Percentiles rank a stretch among this genome's conserved stretches.
These are phyloP conservation scores for Margaritifera margaritifera DNA, from an alignment of 2,888 invertebrate genomes.

Conservation along the genomic window DNA sequence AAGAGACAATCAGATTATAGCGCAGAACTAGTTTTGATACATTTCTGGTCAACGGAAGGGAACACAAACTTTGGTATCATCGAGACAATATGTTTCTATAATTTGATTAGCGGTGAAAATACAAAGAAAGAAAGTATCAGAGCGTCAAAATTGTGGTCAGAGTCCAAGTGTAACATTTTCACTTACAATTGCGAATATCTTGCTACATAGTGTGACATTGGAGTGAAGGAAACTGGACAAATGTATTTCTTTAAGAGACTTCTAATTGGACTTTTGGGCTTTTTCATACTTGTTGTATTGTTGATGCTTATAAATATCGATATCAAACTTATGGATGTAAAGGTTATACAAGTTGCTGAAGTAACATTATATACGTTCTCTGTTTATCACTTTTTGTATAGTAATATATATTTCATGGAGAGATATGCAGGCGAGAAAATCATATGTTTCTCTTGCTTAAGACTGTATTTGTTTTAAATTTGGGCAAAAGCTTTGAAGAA, in stretches of 20 bases:
- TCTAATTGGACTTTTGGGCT: too few relatives aligned
- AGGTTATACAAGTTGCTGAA: too few relatives aligned
- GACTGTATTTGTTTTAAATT: too few relatives aligned
- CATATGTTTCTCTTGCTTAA: too few relatives aligned
- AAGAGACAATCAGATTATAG: background rate
- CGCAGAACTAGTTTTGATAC: constrained; percentile 4
- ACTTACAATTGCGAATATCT: constrained; percentile 9
- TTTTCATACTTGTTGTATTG: too few relatives aligned
- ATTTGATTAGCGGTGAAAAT: background rate
- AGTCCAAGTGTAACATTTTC: background rate
- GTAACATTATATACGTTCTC: too few relatives aligned
- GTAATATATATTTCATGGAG: too few relatives aligned
- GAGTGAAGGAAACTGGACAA: constrained; percentile 1
- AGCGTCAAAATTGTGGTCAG: background rate
- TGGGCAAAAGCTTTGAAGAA: too few relatives aligned
- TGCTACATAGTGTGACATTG: constrained; percentile 5
- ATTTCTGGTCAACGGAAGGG: background rate
- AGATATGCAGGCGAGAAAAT: too few relatives aligned
- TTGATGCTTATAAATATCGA: too few relatives aligned
- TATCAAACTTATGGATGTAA: too few relatives aligned
- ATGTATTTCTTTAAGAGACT: background rate
- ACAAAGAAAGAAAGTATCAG: background rate
- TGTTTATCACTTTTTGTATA: too few relatives aligned
- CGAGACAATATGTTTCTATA: background rate
- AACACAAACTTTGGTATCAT: background rate